These are phyloP conservation scores for Artibeus jamaicensis DNA, from an alignment of 2,797 vertebrate species.

Conservation along the genomic window DNA sequence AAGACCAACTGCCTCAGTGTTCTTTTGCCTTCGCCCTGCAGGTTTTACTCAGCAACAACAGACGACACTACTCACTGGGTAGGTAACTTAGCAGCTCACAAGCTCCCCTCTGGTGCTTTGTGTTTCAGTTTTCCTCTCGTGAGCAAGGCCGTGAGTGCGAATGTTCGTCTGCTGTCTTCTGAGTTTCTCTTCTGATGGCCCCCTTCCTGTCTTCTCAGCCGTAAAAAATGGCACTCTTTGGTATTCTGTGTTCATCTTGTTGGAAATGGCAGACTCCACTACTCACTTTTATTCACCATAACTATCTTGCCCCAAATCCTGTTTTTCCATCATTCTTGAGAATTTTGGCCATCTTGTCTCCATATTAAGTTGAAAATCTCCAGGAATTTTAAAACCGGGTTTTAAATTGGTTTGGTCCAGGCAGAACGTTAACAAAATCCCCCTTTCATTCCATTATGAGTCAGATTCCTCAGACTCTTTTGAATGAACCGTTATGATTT, in stretches of 20 bases:
- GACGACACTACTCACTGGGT: slow-evolving; percentile 32
- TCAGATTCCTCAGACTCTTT: not conserved
- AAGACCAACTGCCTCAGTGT: slow-evolving; percentile 65
- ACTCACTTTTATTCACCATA: not conserved
- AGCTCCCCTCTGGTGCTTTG: not conserved
- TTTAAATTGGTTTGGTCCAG: not conserved
- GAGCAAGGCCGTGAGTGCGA: not conserved
- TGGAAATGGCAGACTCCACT: not conserved
- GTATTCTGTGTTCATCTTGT: not conserved
- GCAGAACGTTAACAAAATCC: not conserved
- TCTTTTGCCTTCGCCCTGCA: slow-evolving; percentile 66
- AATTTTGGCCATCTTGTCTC: not conserved
- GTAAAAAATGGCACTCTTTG: not conserved
- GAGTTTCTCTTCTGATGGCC: not conserved
- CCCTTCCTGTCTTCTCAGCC: not conserved
- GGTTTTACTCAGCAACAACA: slow-evolving; percentile 64
- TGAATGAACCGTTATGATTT: not conserved
- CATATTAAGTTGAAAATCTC: not conserved
- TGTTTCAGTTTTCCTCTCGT: slow-evolving; percentile 37
- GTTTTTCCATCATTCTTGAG: not conserved
- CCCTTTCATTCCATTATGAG: not conserved
- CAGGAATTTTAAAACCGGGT: not conserved
- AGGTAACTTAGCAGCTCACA: slow-evolving; percentile 55
- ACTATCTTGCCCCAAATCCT: not conserved
- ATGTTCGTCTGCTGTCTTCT: not conserved